Evolutionary conservation across 2,888 invertebrate species (phyloP), one percentile per base, ranked within the genome.

Genomic region (Gastrophysa polygoni): DNA sequence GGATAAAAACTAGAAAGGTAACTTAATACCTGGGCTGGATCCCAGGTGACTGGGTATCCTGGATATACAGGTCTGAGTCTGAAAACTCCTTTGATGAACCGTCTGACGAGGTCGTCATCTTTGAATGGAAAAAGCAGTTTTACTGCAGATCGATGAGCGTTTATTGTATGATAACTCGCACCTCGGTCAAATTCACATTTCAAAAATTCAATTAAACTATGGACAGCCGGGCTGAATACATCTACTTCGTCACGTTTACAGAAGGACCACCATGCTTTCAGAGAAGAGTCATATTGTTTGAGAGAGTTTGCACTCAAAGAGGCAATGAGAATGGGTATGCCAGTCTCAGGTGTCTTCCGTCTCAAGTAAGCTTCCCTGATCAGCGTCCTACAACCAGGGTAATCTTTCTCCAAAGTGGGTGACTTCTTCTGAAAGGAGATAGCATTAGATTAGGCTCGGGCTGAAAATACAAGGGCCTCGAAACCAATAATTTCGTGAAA

Each of bases 271-370:
- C 55, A 55, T 17, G 21, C 21, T 21, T 21, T 55, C 3, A 18
- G 43, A 5, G 55, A 43, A 38, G 18, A 8, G n/a, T 44, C 20
- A 38, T 55, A 56, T 16, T 56, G 56, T 44, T 56, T 56, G 28
- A 56, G 11, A 3, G 56, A 21, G 17, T 21, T 24, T n/a, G 16
- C 10, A 11, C 44, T 44, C 24, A 56, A 46, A 21, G 56, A 56
- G 10, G 18, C 38, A 21, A 43, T 38, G 1, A 55, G 21, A 20
- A 24, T 43, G 2, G 55, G 38, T 10, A 55, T 55, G 18, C 18
- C 8, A 1, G 6, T n/a, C 17, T 2, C 47, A 17, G 47, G 5
- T 16, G 17, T 1, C 17, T 21, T 21, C 21, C 17, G 5, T 8
- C 8, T 47, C 47, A 20, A 11, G 17, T 47, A 47, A 20, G 47